Conservation (phyloP, 2,113 vertebrate genomes). For the Cyprinodon brontotheroides region DNA sequence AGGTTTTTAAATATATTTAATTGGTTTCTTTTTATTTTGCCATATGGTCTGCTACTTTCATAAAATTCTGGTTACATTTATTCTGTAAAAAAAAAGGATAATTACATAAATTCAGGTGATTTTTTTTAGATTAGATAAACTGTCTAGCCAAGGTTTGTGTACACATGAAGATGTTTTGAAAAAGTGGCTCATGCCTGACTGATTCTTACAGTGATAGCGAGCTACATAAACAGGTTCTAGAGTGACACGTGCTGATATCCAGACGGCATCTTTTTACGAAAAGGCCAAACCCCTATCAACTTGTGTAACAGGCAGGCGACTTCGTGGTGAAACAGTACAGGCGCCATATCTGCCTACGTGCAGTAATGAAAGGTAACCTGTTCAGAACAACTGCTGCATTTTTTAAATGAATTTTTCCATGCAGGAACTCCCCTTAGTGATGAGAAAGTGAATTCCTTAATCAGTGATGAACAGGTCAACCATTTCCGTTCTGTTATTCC, state of each 20-base stretch:
- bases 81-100: background rate
- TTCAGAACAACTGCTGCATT: background rate
- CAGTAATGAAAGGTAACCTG: too few relatives aligned
- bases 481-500: background rate
- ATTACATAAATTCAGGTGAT: background rate
- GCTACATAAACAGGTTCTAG: background rate
- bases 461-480: background rate
- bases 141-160: background rate
- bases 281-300: background rate
- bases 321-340: background rate
- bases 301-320: background rate
- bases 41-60: background rate
- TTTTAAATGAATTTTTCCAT: background rate
- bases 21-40: constrained; percentile 6
- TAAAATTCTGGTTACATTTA: background rate
- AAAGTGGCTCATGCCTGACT: background rate
- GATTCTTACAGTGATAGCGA: background rate
- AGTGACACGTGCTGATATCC: background rate
- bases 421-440: background rate
- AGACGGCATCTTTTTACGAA: background rate
- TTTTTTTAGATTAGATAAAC: background rate
- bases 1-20: background rate
- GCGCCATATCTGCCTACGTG: background rate
- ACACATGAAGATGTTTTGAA: background rate
- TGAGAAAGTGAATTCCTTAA: background rate